phyloP scores from a whole-genome alignment of 2,797 vertebrate species.

The Gobionotothen gibberifrons region DNA sequence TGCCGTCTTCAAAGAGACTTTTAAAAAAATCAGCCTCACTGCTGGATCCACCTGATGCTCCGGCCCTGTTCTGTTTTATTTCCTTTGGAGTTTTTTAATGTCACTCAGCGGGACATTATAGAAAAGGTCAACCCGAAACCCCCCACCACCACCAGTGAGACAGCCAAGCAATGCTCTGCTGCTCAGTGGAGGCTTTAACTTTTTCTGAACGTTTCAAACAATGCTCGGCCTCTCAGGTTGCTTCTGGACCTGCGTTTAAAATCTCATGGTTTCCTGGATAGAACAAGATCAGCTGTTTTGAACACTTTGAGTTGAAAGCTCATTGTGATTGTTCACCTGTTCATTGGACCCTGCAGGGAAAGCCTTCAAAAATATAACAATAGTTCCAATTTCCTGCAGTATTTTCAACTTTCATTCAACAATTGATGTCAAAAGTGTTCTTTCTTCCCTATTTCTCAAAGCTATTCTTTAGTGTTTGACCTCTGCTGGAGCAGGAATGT shows the following conservation, averaged over 20 bases:
- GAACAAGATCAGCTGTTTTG: conserved; percentile 53
- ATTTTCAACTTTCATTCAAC: neutral
- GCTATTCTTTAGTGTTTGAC: neutral
- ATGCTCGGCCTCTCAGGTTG: neutral
- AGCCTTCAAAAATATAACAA: neutral
- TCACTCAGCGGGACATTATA: conserved; percentile 61
- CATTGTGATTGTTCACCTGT: conserved; percentile 14
- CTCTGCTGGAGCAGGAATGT: conserved; percentile 25
- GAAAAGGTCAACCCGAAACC: conserved; percentile 73
- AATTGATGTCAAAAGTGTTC: neutral
- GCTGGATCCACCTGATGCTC: conserved; percentile 67
- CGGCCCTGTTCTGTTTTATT: conserved; percentile 60
- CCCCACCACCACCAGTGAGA: conserved; percentile 45
- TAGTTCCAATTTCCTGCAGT: neutral
- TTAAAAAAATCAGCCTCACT: conserved; percentile 64
- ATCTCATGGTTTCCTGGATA: conserved; percentile 52
- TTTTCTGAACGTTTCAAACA: conserved; percentile 33
- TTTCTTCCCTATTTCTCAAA: neutral
- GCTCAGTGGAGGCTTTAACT: conserved; percentile 44
- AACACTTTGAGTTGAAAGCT: conserved; percentile 31
- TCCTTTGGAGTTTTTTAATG: conserved; percentile 65
- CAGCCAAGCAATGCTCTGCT: conserved; percentile 29
- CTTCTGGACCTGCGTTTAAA: conserved; percentile 37
- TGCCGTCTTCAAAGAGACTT: conserved; percentile 65
- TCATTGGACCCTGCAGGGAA: conserved; percentile 2